These are phyloP conservation scores for Sparidentex hasta DNA, from an alignment of 2,797 vertebrate species.

Conservation along the genomic window DNA sequence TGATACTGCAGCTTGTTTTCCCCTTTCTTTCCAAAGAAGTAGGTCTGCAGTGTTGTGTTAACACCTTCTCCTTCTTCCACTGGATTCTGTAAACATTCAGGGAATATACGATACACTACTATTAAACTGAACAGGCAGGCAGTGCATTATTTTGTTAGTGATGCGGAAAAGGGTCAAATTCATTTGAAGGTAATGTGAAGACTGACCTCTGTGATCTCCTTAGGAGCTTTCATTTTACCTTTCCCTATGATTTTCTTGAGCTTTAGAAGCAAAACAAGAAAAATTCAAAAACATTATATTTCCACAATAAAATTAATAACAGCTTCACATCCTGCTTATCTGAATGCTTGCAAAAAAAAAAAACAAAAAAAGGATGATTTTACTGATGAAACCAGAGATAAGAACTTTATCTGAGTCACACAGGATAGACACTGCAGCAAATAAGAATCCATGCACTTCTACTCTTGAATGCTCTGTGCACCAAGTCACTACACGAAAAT, in stretches of 20 bases:
- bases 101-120: background rate
- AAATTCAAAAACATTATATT: background rate
- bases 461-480: slow-evolving; percentile 12
- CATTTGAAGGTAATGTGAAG: background rate
- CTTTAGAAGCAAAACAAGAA: slow-evolving; percentile 77
- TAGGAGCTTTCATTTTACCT: slow-evolving; percentile 82
- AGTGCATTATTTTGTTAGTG: too few species aligned
- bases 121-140: background rate
- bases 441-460: slow-evolving; percentile 51
- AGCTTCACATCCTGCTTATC: slow-evolving; percentile 28
- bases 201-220: slow-evolving; percentile 74
- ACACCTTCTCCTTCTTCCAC: slow-evolving; percentile 79
- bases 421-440: slow-evolving; percentile 12
- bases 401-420: background rate
- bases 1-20: slow-evolving; percentile 91
- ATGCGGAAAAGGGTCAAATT: background rate
- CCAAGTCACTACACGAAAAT: slow-evolving; percentile 41
- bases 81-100: slow-evolving; percentile 75
- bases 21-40: slow-evolving; percentile 94
- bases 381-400: background rate
- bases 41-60: slow-evolving; percentile 92
- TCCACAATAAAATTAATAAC: background rate
- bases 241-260: slow-evolving; percentile 95
- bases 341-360: slow-evolving; percentile 52
- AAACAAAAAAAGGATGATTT: slow-evolving; percentile 3